Evolutionary conservation across 2,113 vertebrate species (phyloP).

Genomic region (Cynoglossus semilaevis): DNA sequence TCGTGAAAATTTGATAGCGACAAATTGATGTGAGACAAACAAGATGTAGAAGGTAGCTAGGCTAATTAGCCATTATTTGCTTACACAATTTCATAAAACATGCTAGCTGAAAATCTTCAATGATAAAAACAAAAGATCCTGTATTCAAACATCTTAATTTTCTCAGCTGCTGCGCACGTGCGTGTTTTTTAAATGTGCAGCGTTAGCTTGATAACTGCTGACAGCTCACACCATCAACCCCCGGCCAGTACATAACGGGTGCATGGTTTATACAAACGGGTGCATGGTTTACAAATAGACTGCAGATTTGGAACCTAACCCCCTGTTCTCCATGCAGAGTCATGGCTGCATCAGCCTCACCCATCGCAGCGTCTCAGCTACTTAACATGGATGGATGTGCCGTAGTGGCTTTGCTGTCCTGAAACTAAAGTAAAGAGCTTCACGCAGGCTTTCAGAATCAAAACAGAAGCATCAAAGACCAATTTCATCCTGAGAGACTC

Average conservation of each 20-base stretch:
- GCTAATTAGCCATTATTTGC: too few species aligned
- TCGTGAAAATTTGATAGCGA: too few species aligned
- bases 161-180: too few species aligned
- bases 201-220: background rate
- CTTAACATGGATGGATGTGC: background rate
- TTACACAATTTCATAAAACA: too few species aligned
- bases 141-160: too few species aligned
- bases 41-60: too few species aligned
- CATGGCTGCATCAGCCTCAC: conserved; percentile 1
- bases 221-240: conserved; percentile 9
- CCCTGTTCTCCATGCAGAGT: background rate
- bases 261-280: too few species aligned
- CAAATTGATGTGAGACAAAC: too few species aligned
- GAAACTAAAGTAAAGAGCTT: background rate
- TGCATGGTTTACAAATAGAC: conserved; percentile 6
- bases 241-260: background rate
- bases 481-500: background rate
- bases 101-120: too few species aligned
- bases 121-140: too few species aligned
- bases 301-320: conserved; percentile 17
- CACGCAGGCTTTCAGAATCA: conserved; percentile 1
- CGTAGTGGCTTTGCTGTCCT: background rate
- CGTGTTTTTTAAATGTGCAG: too few species aligned
- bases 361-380: too few species aligned
- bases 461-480: background rate